Percentiles rank a stretch among this genome's conserved stretches.
Conservation (phyloP, 2,797 vertebrate genomes). For the Fringilla coelebs region DNA sequence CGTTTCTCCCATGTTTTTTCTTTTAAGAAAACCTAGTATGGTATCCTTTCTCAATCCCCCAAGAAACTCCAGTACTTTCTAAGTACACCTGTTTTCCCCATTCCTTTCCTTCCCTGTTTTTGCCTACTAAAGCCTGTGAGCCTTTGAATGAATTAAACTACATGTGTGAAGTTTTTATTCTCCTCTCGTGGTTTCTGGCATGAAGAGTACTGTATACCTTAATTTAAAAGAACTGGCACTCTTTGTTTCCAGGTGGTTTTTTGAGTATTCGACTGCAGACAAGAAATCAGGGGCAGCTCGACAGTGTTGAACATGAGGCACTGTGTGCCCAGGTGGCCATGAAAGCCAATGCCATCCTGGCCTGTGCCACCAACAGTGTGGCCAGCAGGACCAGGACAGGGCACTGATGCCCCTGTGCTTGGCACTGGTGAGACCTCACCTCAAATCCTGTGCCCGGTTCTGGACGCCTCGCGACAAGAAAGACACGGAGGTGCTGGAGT, state of each 20-base stretch:
- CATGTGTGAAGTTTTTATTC: neutral
- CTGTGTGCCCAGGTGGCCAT: neutral
- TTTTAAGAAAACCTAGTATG: neutral
- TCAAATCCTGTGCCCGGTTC: neutral
- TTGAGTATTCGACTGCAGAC: fast-evolving
- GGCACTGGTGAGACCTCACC: neutral
- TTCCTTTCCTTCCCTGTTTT: neutral
- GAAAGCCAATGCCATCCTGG: neutral
- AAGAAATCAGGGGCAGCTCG: neutral
- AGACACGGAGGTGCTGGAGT: neutral
- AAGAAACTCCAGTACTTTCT: neutral
- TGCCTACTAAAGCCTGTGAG: neutral
- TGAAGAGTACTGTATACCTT: neutral
- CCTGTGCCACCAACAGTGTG: neutral
- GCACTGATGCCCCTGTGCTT: neutral
- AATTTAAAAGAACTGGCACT: neutral
- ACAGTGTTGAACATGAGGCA: neutral
- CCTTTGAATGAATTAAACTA: neutral
- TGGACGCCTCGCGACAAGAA: neutral
- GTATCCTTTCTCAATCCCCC: neutral
- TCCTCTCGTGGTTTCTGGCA: neutral
- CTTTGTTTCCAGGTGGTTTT: neutral
- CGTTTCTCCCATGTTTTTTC: neutral
- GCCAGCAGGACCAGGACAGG: neutral
- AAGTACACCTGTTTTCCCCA: neutral